Evolutionary conservation across 2,888 invertebrate genomes (phyloP), one percentile per base, ranked within the genome.

Genomic region (Leuctra nigra): DNA sequence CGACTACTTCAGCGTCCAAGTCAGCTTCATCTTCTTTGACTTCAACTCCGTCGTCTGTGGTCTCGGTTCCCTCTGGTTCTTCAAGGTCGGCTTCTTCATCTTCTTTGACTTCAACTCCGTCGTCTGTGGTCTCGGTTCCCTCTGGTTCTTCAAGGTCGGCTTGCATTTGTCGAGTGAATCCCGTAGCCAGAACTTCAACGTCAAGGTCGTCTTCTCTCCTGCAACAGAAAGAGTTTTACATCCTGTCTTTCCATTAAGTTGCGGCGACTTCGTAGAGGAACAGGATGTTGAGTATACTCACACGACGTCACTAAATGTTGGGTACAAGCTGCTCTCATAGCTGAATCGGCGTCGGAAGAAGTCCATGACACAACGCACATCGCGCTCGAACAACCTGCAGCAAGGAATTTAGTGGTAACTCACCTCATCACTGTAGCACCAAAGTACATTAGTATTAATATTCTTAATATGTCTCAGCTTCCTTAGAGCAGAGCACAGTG

Each of bases 341-440:
- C 78, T 83, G 72, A 94, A 98, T 52, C 93, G 82, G 67, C 85
- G 85, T 66, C 84, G 86, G 74, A 98, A 99, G 75, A 95, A 94
- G 62, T 89, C 88, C 53, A 86, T 79, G 2, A 99, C 80, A 70
- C 98, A 97, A 54, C 82, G 84, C 0, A 99, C 97, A 76, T 99
- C 99, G 62, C 99, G 82, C 63, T 97, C 85, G 71, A 99, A 99
- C 73, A 87, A 93, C 68, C 89, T 90, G 63, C 53, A 66, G 62
- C 59, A 48, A 48, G 48, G 59, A 55, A 57, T n/a, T n/a, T 52
- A n/a, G 13, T 29, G 11, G 20, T 33, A n/a, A n/a, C n/a, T n/a
- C n/a, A n/a, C n/a, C n/a, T n/a, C n/a, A n/a, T n/a, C n/a, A n/a
- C n/a, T n/a, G n/a, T n/a, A n/a, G n/a, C n/a, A n/a, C n/a, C n/a